These are phyloP conservation scores for Ficedula albicollis DNA, from an alignment of 2,797 vertebrate genomes.

Conservation along the genomic window DNA sequence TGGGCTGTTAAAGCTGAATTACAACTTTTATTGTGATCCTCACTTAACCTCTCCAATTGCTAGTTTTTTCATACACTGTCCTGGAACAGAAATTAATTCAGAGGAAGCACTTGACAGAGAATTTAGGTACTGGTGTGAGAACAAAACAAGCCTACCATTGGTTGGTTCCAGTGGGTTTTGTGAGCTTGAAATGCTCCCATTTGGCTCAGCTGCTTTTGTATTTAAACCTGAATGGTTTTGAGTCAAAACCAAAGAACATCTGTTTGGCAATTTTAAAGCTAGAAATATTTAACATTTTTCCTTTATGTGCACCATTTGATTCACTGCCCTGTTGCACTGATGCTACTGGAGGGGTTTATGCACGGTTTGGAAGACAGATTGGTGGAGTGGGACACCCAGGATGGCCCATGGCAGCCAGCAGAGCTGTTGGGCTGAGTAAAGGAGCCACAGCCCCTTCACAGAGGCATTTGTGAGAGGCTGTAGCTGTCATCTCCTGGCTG, in stretches of 20 bases:
- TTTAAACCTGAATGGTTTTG: conserved; percentile 22
- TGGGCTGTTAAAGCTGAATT: background rate
- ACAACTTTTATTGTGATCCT: background rate
- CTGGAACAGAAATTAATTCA: background rate
- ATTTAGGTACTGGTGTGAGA: background rate
- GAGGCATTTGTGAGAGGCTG: background rate
- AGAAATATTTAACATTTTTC: background rate
- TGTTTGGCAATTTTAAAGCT: conserved; percentile 5
- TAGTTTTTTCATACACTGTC: background rate
- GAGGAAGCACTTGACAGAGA: background rate
- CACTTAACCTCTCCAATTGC: background rate
- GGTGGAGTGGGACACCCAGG: background rate
- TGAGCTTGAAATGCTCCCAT: background rate
- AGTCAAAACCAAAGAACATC: conserved; percentile 28
- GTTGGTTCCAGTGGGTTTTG: background rate
- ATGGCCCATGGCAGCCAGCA: background rate
- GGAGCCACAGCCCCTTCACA: background rate
- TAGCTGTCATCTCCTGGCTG: background rate
- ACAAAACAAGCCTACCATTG: background rate
- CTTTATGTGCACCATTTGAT: conserved; percentile 2
- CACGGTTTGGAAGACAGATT: background rate
- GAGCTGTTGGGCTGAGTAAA: background rate
- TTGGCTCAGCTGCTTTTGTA: conserved; percentile 13
- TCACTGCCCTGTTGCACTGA: background rate
- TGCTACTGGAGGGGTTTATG: background rate